Evolutionary conservation across 2,797 vertebrate genomes (phyloP).

Genomic region (Neostethus bicornis): DNA sequence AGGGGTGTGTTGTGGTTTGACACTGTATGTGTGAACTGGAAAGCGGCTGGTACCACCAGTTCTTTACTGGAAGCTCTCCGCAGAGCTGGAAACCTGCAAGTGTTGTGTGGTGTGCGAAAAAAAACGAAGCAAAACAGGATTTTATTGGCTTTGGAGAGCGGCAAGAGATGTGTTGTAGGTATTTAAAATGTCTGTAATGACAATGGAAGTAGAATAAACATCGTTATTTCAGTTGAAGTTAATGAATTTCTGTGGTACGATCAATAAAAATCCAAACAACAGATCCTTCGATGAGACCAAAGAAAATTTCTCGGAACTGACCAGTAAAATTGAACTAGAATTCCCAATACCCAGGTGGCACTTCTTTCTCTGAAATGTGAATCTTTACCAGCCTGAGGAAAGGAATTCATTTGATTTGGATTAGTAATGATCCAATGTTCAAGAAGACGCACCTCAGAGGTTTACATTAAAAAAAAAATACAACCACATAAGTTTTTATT

Average conservation of each 20-base stretch:
- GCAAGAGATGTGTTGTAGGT: neutral
- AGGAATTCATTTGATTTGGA: neutral
- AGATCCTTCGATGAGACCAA: neutral
- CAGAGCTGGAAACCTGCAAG: slow-evolving; percentile 39
- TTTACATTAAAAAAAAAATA: neutral
- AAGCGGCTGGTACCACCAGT: slow-evolving; percentile 60
- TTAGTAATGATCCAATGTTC: neutral
- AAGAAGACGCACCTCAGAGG: neutral
- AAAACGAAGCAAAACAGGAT: neutral
- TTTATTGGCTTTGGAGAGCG: neutral
- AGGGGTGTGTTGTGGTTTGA: slow-evolving; percentile 71
- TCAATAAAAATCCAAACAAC: neutral
- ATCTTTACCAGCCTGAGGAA: neutral
- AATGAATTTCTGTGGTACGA: neutral
- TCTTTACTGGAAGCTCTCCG: slow-evolving; percentile 69
- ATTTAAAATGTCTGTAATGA: slow-evolving; percentile 7
- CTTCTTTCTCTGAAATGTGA: neutral
- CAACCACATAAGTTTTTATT: neutral
- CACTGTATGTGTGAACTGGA: slow-evolving; percentile 60
- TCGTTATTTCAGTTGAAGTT: neutral
- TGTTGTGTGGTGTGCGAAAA: slow-evolving; percentile 41
- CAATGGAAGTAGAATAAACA: neutral
- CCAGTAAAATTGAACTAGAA: neutral
- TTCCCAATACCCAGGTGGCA: neutral
- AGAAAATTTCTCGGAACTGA: neutral